These are phyloP conservation scores for Odontocolon sp. DNA, from an alignment of 2,888 invertebrate genomes.

Conservation along the genomic window DNA sequence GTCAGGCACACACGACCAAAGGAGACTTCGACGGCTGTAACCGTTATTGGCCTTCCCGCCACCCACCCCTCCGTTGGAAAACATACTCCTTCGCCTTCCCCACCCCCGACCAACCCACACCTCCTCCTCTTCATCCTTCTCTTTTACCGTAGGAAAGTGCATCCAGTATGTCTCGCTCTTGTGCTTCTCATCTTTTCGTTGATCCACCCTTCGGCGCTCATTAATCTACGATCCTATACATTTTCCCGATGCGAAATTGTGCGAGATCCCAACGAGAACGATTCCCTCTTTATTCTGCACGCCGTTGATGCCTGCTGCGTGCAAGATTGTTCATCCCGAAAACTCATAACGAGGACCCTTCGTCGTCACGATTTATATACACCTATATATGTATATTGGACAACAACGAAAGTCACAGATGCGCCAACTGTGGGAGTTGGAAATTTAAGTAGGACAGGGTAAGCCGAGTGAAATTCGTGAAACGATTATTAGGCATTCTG, in stretches of 20 bases:
- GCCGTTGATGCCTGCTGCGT: neutral
- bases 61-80: slow-evolving; percentile 24
- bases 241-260: slow-evolving; percentile 16
- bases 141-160: neutral
- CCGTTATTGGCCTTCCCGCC: slow-evolving; percentile 68
- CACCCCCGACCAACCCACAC: neutral
- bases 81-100: slow-evolving; percentile 31
- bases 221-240: slow-evolving; percentile 35
- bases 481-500: slow-evolving; percentile 17
- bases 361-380: neutral
- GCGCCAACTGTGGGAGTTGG: neutral
- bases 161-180: neutral
- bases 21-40: slow-evolving; percentile 68
- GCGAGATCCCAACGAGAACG: too few relatives aligned
- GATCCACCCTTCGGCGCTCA: slow-evolving; percentile 25
- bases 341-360: neutral
- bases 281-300: neutral
- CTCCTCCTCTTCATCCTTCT: neutral
- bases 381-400: neutral
- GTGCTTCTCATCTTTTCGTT: neutral
- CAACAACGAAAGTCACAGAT: neutral
- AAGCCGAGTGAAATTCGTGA: slow-evolving; percentile 16
- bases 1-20: slow-evolving; percentile 52
- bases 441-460: slow-evolving; percentile 8
- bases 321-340: neutral